phyloP scores from a whole-genome alignment of 2,888 invertebrate species.

The Oligia strigilis region DNA sequence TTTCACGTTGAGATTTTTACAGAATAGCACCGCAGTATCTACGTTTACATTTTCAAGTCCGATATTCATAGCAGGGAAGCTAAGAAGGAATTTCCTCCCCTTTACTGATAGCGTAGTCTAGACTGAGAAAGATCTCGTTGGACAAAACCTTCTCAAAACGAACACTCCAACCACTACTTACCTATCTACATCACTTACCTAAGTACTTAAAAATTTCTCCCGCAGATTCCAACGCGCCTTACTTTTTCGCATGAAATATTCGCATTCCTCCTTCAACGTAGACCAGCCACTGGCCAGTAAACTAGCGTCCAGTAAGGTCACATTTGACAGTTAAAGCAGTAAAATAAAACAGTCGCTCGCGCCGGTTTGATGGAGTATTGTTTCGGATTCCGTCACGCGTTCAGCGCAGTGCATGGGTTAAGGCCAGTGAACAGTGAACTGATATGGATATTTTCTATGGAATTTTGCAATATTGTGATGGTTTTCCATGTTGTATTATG shows the following conservation, averaged over 20 bases:
- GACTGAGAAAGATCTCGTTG: neutral
- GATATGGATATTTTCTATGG: conserved; percentile 61
- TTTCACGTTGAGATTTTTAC: too few species aligned
- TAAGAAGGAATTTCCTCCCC: neutral
- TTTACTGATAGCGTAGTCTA: too few species aligned
- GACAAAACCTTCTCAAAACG: neutral
- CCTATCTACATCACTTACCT: neutral
- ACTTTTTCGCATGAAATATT: conserved; percentile 45
- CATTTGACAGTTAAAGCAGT: conserved; percentile 75
- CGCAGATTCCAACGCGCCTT: neutral
- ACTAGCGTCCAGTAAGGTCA: conserved; percentile 65
- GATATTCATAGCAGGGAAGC: neutral
- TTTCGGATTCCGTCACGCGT: conserved; percentile 86
- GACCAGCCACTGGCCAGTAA: conserved; percentile 54
- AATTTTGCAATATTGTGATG: conserved; percentile 54
- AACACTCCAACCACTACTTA: too few species aligned
- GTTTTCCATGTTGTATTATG: conserved; percentile 10
- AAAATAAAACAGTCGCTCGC: conserved; percentile 77
- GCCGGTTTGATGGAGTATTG: conserved; percentile 84
- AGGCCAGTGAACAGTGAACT: conserved; percentile 74
- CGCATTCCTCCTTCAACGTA: conserved; percentile 50
- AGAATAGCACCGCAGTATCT: neutral
- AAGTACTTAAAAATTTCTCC: neutral
- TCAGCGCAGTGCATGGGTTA: conserved; percentile 74
- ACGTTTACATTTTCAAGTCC: neutral